A percentile compares a stretch with the other conserved stretches of the same genome.
These are phyloP conservation scores for Pristiophorus japonicus DNA, from an alignment of 2,113 vertebrate genomes.

Conservation along the genomic window DNA sequence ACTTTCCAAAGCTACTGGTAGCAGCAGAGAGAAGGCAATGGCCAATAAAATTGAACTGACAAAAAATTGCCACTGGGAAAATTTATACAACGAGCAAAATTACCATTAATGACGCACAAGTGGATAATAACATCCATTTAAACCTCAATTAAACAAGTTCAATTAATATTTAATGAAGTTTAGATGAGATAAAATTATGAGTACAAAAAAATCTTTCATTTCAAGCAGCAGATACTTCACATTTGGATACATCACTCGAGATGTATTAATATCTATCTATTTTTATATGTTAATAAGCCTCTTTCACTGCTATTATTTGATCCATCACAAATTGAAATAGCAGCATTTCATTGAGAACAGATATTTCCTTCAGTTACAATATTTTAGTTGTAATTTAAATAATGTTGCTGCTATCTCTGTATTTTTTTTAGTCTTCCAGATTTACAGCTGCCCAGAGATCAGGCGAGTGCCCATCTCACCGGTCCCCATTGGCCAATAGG, in stretches of 20 bases:
- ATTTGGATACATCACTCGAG: conserved; percentile 4
- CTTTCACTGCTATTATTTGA: background rate
- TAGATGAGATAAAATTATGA: conserved; percentile 31
- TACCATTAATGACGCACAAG: background rate
- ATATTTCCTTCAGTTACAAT: conserved; percentile 6
- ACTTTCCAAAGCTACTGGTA: background rate
- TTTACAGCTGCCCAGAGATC: background rate
- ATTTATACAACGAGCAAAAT: background rate
- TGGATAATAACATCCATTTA: conserved; percentile 4
- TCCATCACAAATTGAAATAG: background rate
- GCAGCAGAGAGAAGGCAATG: too few relatives aligned
- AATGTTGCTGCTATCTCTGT: background rate
- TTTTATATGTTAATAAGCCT: too few relatives aligned
- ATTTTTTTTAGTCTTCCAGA: background rate
- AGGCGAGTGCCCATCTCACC: background rate
- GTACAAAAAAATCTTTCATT: background rate
- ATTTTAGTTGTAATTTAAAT: background rate
- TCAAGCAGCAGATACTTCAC: background rate
- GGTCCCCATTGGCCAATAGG: background rate
- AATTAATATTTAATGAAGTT: conserved; percentile 18
- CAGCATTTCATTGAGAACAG: background rate
- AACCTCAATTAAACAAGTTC: conserved; percentile 30
- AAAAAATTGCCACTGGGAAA: background rate
- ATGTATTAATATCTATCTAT: too few relatives aligned
- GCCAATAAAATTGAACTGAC: background rate